A percentile compares a stretch with the other conserved stretches of the same genome.
Conservation (phyloP, 2,797 vertebrate genomes). For the Siniperca obscura region DNA sequence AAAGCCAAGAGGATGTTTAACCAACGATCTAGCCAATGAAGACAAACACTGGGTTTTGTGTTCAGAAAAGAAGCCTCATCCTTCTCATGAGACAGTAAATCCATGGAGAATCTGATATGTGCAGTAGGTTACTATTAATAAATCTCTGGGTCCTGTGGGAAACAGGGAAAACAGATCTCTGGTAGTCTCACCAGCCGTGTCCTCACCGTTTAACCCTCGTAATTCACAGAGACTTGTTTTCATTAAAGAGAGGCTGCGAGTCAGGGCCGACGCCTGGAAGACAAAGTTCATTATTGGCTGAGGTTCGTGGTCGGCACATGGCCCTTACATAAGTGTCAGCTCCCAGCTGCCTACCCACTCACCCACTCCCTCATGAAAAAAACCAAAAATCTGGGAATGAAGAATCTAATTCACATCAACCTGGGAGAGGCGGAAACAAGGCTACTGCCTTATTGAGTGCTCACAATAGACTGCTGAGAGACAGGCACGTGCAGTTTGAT, state of each 20-base stretch:
- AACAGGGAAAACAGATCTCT: constrained; percentile 31
- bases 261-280: constrained; percentile 36
- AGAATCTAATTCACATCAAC: constrained; percentile 41
- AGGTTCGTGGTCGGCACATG: constrained; percentile 53
- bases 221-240: constrained; percentile 59
- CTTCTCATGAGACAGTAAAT: constrained; percentile 46
- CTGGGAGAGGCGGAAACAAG: constrained; percentile 39
- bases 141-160: constrained; percentile 44
- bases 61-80: constrained; percentile 47
- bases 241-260: constrained; percentile 52
- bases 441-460: constrained; percentile 1
- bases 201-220: constrained; percentile 38
- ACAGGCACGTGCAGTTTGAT: not conserved
- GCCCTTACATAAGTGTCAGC: constrained; percentile 64
- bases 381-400: constrained; percentile 67
- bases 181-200: constrained; percentile 1
- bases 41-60: constrained; percentile 50
- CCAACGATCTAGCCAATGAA: constrained; percentile 11
- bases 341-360: constrained; percentile 26
- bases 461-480: not conserved
- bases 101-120: constrained; percentile 54
- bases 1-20: constrained; percentile 36
- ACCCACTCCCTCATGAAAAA: constrained; percentile 25
- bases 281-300: constrained; percentile 47
- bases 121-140: constrained; percentile 57